Percentiles rank a stretch among this genome's conserved stretches.
These are phyloP conservation scores for Drosophila punjabiensis DNA, from an alignment of 1,140 invertebrate species.

Conservation along the genomic window DNA sequence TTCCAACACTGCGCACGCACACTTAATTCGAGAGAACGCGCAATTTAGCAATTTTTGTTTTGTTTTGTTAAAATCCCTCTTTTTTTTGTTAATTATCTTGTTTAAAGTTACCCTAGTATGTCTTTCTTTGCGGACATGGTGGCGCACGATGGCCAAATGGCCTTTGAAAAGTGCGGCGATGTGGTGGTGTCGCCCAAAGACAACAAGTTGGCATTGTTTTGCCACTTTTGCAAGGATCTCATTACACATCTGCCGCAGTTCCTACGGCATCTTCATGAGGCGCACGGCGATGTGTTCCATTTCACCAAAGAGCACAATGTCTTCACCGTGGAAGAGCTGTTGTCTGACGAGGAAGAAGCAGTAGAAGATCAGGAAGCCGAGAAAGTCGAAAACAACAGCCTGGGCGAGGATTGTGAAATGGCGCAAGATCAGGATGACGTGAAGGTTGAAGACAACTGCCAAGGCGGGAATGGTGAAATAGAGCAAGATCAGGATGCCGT, in stretches of 20 bases:
- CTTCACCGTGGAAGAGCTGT: constrained; percentile 60
- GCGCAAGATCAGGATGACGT: constrained; percentile 4
- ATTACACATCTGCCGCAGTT: constrained; percentile 56
- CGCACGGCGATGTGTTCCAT: constrained; percentile 43
- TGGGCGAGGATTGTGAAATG: neutral
- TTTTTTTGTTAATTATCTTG: constrained; percentile 1
- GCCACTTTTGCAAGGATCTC: constrained; percentile 60
- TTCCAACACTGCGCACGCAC: constrained; percentile 14
- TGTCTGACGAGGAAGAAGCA: constrained; percentile 7
- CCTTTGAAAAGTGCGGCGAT: constrained; percentile 73
- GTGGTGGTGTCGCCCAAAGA: constrained; percentile 63
- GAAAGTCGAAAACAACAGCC: constrained; percentile 1
- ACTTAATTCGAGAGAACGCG: constrained; percentile 22
- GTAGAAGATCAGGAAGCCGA: constrained; percentile 18
- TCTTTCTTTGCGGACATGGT: constrained; percentile 32
- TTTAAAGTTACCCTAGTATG: constrained; percentile 27
- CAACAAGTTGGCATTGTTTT: constrained; percentile 61
- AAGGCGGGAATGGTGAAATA: neutral
- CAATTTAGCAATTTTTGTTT: constrained; percentile 29
- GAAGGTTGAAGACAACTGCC: constrained; percentile 1
- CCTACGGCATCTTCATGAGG: constrained; percentile 56
- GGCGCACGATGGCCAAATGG: neutral
- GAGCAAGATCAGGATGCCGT: constrained; percentile 14
- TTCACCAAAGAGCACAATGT: constrained; percentile 56
- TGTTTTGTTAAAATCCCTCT: constrained; percentile 1